These are phyloP conservation scores for Addax nasomaculatus DNA, from an alignment of 2,113 vertebrate species.

Conservation along the genomic window DNA sequence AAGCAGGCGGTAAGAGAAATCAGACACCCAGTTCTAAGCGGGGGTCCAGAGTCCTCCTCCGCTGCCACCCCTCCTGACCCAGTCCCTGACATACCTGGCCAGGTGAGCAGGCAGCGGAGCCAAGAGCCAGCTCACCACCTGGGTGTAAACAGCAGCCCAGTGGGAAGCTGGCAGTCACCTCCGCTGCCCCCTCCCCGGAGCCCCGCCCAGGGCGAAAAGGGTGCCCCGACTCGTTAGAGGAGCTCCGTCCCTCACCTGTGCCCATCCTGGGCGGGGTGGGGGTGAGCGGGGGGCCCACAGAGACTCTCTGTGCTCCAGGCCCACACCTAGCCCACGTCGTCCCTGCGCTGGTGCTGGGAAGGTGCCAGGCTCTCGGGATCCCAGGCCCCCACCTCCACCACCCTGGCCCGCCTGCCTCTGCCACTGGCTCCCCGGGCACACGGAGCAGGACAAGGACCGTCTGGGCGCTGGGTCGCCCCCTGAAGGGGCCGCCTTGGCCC, in stretches of 20 bases:
- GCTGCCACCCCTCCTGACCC: neutral
- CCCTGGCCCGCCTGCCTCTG: neutral
- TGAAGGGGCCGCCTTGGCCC: neutral
- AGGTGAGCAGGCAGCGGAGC: neutral
- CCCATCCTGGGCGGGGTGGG: neutral
- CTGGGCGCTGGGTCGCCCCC: neutral
- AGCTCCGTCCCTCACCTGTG: slow-evolving; percentile 57
- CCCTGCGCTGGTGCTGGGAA: neutral
- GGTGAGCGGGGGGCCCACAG: neutral
- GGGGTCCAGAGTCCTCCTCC: rapidly evolving
- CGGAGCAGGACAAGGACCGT: neutral
- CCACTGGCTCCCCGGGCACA: neutral
- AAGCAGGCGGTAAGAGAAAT: neutral
- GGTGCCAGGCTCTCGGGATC: neutral
- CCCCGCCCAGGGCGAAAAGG: neutral
- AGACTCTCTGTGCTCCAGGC: neutral
- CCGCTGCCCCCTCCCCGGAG: neutral
- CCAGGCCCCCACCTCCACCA: neutral
- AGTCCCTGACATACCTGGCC: slow-evolving; percentile 30
- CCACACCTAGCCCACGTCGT: rapidly evolving
- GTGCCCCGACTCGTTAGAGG: slow-evolving; percentile 57
- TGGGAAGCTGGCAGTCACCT: slow-evolving; percentile 53
- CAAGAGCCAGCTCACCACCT: slow-evolving; percentile 59
- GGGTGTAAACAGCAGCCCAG: slow-evolving; percentile 46
- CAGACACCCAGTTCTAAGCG: neutral